phyloP scores from a whole-genome alignment of 1,140 invertebrate species.

The Melipona quadrifasciata region DNA sequence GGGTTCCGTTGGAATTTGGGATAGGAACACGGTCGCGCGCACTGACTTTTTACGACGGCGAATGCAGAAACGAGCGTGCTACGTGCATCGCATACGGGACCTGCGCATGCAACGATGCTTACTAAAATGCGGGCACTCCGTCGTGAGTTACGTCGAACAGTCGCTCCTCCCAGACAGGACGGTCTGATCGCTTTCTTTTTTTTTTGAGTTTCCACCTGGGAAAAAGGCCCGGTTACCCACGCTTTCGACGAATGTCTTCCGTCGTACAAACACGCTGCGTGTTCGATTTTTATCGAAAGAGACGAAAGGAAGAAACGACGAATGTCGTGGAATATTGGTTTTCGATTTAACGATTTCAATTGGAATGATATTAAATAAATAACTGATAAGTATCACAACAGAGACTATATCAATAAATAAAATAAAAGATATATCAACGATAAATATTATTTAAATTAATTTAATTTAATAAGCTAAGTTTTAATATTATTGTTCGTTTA shows the following conservation, averaged over 20 bases:
- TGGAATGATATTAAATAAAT: too few relatives aligned
- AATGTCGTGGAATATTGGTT: too few relatives aligned
- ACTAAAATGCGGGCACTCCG: constrained; percentile 48
- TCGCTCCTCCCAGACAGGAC: neutral
- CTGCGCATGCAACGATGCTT: constrained; percentile 49
- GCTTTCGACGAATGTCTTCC: neutral
- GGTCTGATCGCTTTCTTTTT: neutral
- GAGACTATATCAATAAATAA: too few relatives aligned
- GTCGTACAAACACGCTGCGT: neutral
- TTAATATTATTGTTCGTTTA: too few relatives aligned
- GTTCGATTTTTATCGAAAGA: neutral
- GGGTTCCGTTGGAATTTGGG: constrained; percentile 47
- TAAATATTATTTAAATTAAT: too few relatives aligned
- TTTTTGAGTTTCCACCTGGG: neutral
- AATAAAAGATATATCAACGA: too few relatives aligned
- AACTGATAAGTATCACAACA: too few relatives aligned
- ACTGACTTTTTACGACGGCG: constrained; percentile 44
- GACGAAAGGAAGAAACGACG: too few relatives aligned
- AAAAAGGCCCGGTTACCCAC: neutral
- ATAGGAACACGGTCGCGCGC: constrained; percentile 35
- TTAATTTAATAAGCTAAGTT: too few relatives aligned
- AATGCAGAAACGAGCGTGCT: constrained; percentile 49
- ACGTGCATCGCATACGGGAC: constrained; percentile 46
- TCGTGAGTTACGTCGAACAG: constrained; percentile 43
- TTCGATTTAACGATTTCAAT: too few relatives aligned